These are phyloP conservation scores for Thamnaconus septentrionalis DNA, from an alignment of 2,113 vertebrate species.

Conservation along the genomic window DNA sequence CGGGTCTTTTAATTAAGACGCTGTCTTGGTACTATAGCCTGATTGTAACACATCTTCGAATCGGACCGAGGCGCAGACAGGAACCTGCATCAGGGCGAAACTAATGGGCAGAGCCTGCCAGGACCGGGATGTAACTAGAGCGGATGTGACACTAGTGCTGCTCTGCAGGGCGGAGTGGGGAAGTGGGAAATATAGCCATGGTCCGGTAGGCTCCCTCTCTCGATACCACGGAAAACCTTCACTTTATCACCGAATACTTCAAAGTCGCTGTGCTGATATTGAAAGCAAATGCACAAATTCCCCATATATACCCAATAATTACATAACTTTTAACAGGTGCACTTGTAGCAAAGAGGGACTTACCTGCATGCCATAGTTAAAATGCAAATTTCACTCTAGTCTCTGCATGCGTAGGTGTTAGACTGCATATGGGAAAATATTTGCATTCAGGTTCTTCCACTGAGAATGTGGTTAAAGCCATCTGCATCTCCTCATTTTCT, in stretches of 20 bases:
- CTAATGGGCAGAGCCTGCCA: conserved; percentile 41
- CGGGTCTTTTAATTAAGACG: conserved; percentile 74
- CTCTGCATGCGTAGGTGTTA: conserved; percentile 37
- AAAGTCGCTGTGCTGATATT: too few species aligned
- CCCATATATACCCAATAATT: too few species aligned
- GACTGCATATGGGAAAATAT: conserved; percentile 36
- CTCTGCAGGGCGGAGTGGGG: conserved; percentile 51
- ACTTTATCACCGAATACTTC: too few species aligned
- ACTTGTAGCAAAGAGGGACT: conserved; percentile 1
- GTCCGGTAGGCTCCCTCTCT: conserved; percentile 39
- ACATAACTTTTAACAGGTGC: conserved; percentile 4
- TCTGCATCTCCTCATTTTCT: conserved; percentile 60
- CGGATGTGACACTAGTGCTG: conserved; percentile 59
- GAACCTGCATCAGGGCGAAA: conserved; percentile 26
- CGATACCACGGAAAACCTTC: conserved; percentile 7
- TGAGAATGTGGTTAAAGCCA: conserved; percentile 56
- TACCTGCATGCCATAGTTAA: conserved; percentile 38
- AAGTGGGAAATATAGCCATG: conserved; percentile 30
- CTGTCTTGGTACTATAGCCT: conserved; percentile 8
- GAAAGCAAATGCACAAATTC: too few species aligned
- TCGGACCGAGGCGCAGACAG: conserved; percentile 17
- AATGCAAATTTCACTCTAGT: conserved; percentile 45
- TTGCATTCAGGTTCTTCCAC: conserved; percentile 37
- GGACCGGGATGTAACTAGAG: conserved; percentile 60
- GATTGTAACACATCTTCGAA: conserved; percentile 1